phyloP scores from a whole-genome alignment of 1,140 invertebrate species.

The Triops longicaudatus region DNA sequence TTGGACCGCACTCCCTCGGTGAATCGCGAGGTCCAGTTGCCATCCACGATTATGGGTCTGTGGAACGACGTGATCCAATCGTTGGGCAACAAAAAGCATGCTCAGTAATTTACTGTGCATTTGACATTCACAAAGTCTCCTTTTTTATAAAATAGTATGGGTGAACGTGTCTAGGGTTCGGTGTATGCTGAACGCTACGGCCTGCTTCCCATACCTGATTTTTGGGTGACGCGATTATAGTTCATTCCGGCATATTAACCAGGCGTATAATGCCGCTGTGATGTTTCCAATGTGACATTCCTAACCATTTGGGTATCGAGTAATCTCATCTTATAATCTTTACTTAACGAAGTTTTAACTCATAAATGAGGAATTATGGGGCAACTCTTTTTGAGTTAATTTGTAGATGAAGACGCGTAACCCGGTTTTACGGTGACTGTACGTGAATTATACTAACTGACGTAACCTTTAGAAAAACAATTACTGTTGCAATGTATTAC shows the following conservation, averaged over 20 bases:
- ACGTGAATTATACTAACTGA: slow-evolving; percentile 19
- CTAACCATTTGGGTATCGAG: background rate
- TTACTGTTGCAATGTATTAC: background rate
- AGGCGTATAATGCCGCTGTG: background rate
- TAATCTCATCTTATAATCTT: background rate
- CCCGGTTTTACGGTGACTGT: slow-evolving; percentile 16
- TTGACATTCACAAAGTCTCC: background rate
- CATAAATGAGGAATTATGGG: background rate
- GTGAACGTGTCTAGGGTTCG: background rate
- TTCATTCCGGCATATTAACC: background rate
- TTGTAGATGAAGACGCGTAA: background rate
- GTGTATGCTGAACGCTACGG: background rate
- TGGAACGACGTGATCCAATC: background rate
- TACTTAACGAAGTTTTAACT: background rate
- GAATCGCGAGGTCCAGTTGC: slow-evolving; percentile 16
- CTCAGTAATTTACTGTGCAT: background rate
- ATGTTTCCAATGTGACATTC: background rate
- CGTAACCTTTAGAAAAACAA: slow-evolving; percentile 13
- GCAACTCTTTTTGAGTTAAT: background rate
- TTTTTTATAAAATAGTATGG: background rate
- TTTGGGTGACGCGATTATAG: background rate
- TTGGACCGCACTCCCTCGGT: slow-evolving; percentile 9
- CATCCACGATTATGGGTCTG: background rate
- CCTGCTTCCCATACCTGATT: background rate
- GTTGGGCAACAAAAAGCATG: background rate